Evolutionary conservation across 2,888 invertebrate species (phyloP), one percentile per base, ranked within the genome.

Genomic region (Syrista parreyssii): DNA sequence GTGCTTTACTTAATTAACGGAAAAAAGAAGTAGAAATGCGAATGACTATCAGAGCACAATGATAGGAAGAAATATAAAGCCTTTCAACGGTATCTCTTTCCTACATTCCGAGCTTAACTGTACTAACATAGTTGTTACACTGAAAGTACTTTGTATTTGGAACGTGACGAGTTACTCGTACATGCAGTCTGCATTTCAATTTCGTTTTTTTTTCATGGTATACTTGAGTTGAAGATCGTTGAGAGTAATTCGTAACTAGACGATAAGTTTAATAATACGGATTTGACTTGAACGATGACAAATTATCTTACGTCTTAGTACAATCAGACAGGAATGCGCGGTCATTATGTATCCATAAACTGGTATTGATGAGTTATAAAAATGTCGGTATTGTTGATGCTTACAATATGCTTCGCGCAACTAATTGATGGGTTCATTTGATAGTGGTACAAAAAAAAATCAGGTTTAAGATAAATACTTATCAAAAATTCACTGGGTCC

Each of bases 321-420:
- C 23, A 9, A 23, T 9, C 23, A 55, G 9, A 55, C 55, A 15
- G 23, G 55, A 55, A 55, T 9, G 55, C 55, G 55, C 55, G 55
- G 0, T 23, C 23, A 6, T 40, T 23, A 1, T 55, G 23, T 23
- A 23, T 55, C 23, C 55, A 55, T 23, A 55, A 55, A 55, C 9
- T 31, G 30, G 23, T 71, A 71, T 71, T 71, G 31, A 69, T n/a
- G 69, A 71, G 30, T 71, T 71, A 71, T 71, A 71, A 71, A 71
- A 71, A 71, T 31, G 15, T 31, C 71, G 31, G 31, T 71, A 71
- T 33, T 31, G 11, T 15, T 31, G 31, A 71, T 31, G 55, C 33
- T 31, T 71, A 71, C 71, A 71, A 31, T 71, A 71, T 12, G 31
- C 12, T 71, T 11, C 32, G 15, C n/a, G 69, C 15, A 69, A 33